phyloP scores from a whole-genome alignment of 2,797 vertebrate genomes.

The Hippocampus kuda region DNA sequence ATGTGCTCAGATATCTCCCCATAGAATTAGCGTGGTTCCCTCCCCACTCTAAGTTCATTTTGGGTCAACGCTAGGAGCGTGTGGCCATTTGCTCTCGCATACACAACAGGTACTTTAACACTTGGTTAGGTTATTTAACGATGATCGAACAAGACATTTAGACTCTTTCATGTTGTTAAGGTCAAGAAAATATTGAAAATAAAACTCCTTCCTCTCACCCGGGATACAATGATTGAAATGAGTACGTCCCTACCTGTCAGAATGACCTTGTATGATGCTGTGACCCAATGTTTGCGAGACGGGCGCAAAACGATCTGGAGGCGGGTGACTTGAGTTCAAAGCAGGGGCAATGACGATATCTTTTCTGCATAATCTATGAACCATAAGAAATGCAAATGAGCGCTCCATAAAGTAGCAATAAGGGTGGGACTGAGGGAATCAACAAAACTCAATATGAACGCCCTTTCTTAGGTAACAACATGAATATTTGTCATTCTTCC shows the following conservation, averaged over 20 bases:
- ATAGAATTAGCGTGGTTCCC: conserved; percentile 40
- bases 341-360: conserved; percentile 19
- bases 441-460: conserved; percentile 31
- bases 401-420: conserved; percentile 57
- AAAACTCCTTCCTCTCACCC: neutral
- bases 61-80: conserved; percentile 28
- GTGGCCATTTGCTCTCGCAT: neutral
- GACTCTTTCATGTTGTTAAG: neutral
- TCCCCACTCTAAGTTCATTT: conserved; percentile 28
- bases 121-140: neutral
- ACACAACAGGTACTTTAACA: neutral
- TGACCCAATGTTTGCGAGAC: conserved; percentile 23
- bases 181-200: neutral
- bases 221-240: neutral
- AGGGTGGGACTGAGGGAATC: conserved; percentile 27
- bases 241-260: neutral
- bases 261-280: conserved; percentile 18
- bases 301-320: conserved; percentile 18
- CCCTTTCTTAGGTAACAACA: conserved; percentile 51
- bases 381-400: conserved; percentile 59
- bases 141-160: no score
- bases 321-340: conserved; percentile 23
- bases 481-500: conserved; percentile 57
- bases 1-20: conserved; percentile 42
- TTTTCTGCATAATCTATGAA: conserved; percentile 42